Base-by-base conservation (phyloP, 2,888 invertebrate species). In the Drosophila meridiana region DNA sequence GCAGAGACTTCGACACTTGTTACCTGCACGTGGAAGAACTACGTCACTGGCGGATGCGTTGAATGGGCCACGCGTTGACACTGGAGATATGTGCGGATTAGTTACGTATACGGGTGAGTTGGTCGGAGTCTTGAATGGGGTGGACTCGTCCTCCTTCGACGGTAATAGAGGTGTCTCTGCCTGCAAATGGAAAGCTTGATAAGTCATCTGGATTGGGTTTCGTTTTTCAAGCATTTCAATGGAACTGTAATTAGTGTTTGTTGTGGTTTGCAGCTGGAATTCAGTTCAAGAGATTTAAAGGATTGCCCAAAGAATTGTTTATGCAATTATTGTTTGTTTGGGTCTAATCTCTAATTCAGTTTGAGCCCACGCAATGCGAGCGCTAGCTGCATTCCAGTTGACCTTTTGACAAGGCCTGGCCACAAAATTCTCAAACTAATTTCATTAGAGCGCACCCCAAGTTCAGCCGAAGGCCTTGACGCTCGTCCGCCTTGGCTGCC, bases 81-180 rank as follows among this genome's bases (percentile, higher is more conserved):
- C 82, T 53, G 76, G 61, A 88, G 91, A 91, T 91, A 91, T 91
- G 91, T 89, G 78, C 55, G 73, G 42, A 34, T 52, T 77, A 30
- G 69, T 80, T 69, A 60, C 67, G 64, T 47, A 69, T 78, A 57
- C 65, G 70, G 64, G 70, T 83, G 65, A 74, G 76, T 67, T 69
- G 59, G 55, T 64, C 28, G 73, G 77, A 6, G 66, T 63, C 66
- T 73, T 71, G 20, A 64, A 62, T 20, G 64, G 71, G 60, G 66
- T 63, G 1, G 58, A 38, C 52, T 68, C 72, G 61, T 83, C 73
- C 65, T 90, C 91, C 71, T 87, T 90, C 48, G 80, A 72, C 60
- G 90, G 91, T 62, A 92, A 86, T 65, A 92, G 76, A 55, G 92
- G 92, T 58, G 92, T 92, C 85, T 92, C 92, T 68, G 91, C 92